phyloP scores from a whole-genome alignment of 2,113 vertebrate genomes.

The Sorex fumeus region DNA sequence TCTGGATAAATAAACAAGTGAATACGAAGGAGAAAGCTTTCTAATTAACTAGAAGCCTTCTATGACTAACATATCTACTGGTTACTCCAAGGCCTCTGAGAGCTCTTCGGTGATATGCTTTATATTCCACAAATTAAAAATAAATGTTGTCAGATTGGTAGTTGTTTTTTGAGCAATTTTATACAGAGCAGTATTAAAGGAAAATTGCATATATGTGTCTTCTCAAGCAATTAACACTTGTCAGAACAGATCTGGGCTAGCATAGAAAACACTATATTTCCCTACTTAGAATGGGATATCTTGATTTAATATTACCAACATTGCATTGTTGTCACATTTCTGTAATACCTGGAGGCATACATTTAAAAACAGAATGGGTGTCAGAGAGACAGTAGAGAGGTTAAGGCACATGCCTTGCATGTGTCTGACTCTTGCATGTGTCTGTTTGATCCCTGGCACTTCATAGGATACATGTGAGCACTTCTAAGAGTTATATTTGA shows the following conservation, averaged over 20 bases:
- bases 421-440: too few species aligned
- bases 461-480: too few species aligned
- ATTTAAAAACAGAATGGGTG: slow-evolving; percentile 8
- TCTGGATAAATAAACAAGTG: background rate
- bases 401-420: too few species aligned
- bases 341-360: background rate
- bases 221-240: slow-evolving; percentile 23
- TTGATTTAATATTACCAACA: slow-evolving; percentile 1
- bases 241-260: slow-evolving; percentile 21
- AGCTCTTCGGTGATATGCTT: background rate
- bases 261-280: slow-evolving; percentile 42
- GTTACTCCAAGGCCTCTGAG: background rate
- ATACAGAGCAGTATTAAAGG: background rate
- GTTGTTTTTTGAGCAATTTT: slow-evolving; percentile 58
- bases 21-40: background rate
- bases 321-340: background rate
- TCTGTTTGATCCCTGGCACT: too few species aligned
- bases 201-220: background rate
- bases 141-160: slow-evolving; percentile 20
- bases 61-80: background rate
- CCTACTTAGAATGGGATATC: slow-evolving; percentile 16
- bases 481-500: too few species aligned
- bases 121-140: background rate
- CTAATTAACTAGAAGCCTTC: background rate
- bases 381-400: too few species aligned